Percentiles rank a stretch among this genome's conserved stretches.
phyloP scores from a whole-genome alignment of 2,113 vertebrate genomes.

The Sinocyclocheilus anshuiensis region DNA sequence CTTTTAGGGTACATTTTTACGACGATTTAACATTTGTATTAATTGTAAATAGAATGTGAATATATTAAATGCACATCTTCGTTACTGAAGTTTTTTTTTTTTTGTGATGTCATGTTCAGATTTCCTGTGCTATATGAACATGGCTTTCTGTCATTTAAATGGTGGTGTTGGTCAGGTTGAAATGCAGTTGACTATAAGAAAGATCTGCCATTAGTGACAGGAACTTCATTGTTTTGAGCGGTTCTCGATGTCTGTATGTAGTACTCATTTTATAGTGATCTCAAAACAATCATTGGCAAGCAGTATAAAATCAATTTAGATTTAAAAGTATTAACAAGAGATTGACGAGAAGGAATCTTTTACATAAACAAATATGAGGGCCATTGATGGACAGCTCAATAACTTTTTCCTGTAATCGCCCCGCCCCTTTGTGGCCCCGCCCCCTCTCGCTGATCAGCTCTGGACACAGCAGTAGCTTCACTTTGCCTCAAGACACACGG shows the following conservation, averaged over 20 bases:
- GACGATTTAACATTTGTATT: slow-evolving; percentile 78
- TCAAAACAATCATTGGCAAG: slow-evolving; percentile 66
- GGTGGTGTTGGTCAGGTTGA: slow-evolving; percentile 61
- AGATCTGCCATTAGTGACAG: not conserved
- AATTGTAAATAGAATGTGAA: slow-evolving; percentile 80
- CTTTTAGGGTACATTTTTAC: slow-evolving; percentile 80
- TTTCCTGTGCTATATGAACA: slow-evolving; percentile 71
- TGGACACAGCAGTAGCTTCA: not conserved
- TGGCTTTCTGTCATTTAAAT: slow-evolving; percentile 65
- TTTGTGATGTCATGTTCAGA: slow-evolving; percentile 39
- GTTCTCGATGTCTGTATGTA: slow-evolving; percentile 75
- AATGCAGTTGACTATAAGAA: not conserved
- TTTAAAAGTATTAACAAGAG: slow-evolving; percentile 68
- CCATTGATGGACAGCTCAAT: not conserved
- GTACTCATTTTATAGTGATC: slow-evolving; percentile 69
- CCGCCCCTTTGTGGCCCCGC: not conserved
- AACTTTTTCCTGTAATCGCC: not conserved
- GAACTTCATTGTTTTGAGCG: slow-evolving; percentile 36
- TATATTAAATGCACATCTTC: slow-evolving; percentile 75
- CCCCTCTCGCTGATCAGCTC: slow-evolving; percentile 5
- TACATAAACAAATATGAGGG: not conserved
- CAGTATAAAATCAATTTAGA: slow-evolving; percentile 74
- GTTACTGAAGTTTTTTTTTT: slow-evolving; percentile 46
- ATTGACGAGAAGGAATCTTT: slow-evolving; percentile 53
- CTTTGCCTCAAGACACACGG: not conserved